Conservation (phyloP, 92 coral and sea anemone genomes). For the Pocillopora grandis region DNA sequence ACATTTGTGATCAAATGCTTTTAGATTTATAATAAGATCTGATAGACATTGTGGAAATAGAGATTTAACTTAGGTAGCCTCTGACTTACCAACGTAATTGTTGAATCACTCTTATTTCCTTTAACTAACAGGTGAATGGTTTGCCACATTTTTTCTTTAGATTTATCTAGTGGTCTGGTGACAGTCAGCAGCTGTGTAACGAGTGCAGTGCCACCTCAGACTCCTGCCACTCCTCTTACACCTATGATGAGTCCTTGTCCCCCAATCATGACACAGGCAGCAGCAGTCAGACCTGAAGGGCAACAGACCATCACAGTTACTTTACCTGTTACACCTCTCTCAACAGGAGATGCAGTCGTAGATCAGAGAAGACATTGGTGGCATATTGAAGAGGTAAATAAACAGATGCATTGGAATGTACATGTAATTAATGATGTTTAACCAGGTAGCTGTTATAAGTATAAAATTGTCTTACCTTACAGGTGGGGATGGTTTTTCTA, state of each 20-base stretch:
- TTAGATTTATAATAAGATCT: no score
- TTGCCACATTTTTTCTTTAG: conserved; percentile 18
- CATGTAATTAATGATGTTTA: no score
- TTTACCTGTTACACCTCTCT: conserved; percentile 51
- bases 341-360: conserved; percentile 47
- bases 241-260: conserved; percentile 79
- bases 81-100: neutral
- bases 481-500: no score
- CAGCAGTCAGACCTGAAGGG: conserved; percentile 55
- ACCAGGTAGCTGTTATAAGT: no score
- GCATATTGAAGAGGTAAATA: conserved; percentile 94
- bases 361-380: conserved; percentile 96
- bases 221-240: conserved; percentile 80
- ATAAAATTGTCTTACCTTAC: no score
- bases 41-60: no score
- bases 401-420: no score
- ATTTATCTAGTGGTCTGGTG: conserved; percentile 50
- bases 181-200: conserved; percentile 50
- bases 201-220: conserved; percentile 67
- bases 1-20: no score
- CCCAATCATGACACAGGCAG: conserved; percentile 56
- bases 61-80: no score
- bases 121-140: neutral
- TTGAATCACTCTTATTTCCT: neutral
- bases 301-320: conserved; percentile 61